These are phyloP conservation scores for Phorcus lineatus DNA, from an alignment of 2,888 invertebrate genomes.

Conservation along the genomic window DNA sequence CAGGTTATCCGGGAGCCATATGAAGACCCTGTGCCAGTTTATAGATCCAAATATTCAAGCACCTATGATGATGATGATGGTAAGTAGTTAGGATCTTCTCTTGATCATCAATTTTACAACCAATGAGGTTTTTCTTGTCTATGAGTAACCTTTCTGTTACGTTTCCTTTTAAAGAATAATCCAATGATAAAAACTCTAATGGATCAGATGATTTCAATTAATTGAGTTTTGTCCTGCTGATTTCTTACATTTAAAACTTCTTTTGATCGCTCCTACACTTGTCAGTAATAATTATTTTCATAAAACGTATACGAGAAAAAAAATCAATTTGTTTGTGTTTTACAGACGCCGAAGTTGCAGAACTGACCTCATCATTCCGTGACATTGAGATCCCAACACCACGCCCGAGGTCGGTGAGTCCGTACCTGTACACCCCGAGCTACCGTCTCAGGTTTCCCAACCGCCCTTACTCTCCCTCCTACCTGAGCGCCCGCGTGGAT, in stretches of 20 bases:
- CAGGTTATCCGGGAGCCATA: conserved; percentile 52
- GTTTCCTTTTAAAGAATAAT: too few species aligned
- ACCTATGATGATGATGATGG: conserved; percentile 44
- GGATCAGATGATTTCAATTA: too few species aligned
- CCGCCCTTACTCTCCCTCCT: conserved; percentile 11
- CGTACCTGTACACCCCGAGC: conserved; percentile 50
- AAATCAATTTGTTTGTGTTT: background rate
- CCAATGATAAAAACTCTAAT: too few species aligned
- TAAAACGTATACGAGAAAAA: too few species aligned
- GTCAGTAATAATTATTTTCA: background rate
- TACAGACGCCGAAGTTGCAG: conserved; percentile 66
- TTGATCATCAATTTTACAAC: too few species aligned
- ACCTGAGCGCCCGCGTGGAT: background rate
- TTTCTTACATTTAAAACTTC: too few species aligned
- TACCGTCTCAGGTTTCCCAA: conserved; percentile 44
- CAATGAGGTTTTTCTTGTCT: too few species aligned
- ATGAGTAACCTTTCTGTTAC: too few species aligned
- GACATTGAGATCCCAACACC: conserved; percentile 29
- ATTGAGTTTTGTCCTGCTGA: too few species aligned
- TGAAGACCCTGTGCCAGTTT: conserved; percentile 52
- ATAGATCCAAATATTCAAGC: conserved; percentile 43
- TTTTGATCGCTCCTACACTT: background rate
- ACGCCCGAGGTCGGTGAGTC: conserved; percentile 60
- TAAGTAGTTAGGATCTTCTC: conserved; percentile 16
- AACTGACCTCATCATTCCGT: conserved; percentile 48